Conservation (phyloP, 2,113 vertebrate genomes). For the Neotoma lepida region DNA sequence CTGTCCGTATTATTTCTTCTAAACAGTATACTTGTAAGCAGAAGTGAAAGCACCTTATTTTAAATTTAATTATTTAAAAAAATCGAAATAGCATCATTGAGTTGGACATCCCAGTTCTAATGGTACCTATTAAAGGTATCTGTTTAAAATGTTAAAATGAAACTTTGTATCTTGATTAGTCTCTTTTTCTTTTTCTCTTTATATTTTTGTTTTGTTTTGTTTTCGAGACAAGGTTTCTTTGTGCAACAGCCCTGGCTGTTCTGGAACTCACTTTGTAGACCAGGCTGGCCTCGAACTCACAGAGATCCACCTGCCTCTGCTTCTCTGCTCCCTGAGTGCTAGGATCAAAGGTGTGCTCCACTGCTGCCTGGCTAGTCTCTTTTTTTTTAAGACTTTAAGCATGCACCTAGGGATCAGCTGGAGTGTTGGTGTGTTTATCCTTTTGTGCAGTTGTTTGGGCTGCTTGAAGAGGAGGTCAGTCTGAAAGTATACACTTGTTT, state of each 20-base stretch:
- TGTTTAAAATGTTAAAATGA: slow-evolving; percentile 47
- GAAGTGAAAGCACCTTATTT: slow-evolving; percentile 20
- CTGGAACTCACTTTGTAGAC: neutral
- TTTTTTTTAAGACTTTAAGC: slow-evolving; percentile 34
- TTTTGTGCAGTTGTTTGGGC: neutral
- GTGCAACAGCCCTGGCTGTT: neutral
- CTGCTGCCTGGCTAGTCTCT: neutral
- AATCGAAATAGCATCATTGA: slow-evolving; percentile 35
- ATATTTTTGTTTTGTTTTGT: neutral
- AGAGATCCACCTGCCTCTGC: neutral
- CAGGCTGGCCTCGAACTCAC: neutral
- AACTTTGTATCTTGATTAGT: neutral
- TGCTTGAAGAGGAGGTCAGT: neutral
- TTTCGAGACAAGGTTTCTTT: neutral
- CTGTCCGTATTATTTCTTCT: neutral
- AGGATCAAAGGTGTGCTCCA: too few species aligned
- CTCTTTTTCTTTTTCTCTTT: neutral
- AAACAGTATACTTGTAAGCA: slow-evolving; percentile 5
- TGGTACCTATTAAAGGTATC: neutral
- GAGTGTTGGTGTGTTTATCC: neutral
- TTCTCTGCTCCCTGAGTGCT: too few species aligned
- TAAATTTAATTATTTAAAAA: slow-evolving; percentile 45
- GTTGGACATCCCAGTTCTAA: neutral
- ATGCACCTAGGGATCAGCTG: slow-evolving; percentile 10
- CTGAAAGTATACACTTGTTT: neutral